Evolutionary conservation across 2,797 vertebrate genomes (phyloP).

Genomic region (Xerus rutilus): DNA sequence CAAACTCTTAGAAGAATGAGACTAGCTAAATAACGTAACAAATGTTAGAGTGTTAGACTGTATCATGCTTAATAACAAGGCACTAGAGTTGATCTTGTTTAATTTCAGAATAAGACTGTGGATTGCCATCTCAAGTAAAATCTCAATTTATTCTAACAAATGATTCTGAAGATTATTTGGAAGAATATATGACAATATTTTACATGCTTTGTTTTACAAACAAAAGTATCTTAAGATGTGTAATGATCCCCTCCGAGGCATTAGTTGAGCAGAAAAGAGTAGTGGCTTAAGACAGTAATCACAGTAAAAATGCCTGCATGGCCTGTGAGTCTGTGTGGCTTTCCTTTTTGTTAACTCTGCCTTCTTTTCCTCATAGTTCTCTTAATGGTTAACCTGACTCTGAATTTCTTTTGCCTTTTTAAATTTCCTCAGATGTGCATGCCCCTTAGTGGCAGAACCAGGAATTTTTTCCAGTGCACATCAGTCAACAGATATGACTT

Average conservation of each 20-base stretch:
- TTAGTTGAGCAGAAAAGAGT: not conserved
- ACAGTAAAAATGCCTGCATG: not conserved
- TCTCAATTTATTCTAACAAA: conserved; percentile 35
- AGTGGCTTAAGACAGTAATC: not conserved
- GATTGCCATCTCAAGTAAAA: not conserved
- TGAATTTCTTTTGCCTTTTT: not conserved
- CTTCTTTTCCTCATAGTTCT: not conserved
- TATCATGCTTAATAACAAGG: not conserved
- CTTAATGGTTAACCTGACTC: not conserved
- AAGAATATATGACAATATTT: not conserved
- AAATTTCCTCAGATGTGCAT: not conserved
- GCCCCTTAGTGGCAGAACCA: conserved; percentile 19
- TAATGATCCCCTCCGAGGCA: not conserved
- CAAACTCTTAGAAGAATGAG: not conserved
- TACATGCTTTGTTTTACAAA: conserved; percentile 58
- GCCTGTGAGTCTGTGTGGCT: not conserved
- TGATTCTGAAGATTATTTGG: conserved; percentile 15
- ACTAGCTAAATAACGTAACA: not conserved
- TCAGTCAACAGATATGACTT: not conserved
- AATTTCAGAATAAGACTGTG: not conserved
- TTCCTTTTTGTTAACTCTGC: not conserved
- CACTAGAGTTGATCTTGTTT: not conserved
- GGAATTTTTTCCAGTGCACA: conserved; percentile 13
- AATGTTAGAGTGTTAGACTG: not conserved
- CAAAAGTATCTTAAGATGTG: not conserved